Evolutionary conservation across 2,888 invertebrate genomes (phyloP).

Genomic region (Noctua comes): DNA sequence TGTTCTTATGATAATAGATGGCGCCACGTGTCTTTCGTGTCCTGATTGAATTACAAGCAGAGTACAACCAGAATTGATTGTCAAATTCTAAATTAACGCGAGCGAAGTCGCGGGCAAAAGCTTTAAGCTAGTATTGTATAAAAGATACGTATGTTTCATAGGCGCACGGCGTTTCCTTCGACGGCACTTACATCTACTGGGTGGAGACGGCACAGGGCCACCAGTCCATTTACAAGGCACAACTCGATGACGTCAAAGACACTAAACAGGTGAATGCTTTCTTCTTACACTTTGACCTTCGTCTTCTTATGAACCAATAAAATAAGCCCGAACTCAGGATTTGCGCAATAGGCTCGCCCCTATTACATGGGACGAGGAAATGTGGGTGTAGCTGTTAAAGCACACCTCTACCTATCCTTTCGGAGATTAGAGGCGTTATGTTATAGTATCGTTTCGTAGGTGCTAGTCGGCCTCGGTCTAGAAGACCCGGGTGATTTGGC

Average conservation of each 20-base stretch:
- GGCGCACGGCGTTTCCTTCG: slow-evolving; percentile 92
- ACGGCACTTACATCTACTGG: slow-evolving; percentile 94
- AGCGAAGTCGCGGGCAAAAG: too few species aligned
- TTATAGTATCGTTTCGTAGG: slow-evolving; percentile 71
- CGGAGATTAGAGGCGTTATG: not conserved
- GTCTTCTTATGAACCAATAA: not conserved
- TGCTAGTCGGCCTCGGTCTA: slow-evolving; percentile 92
- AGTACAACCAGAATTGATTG: too few species aligned
- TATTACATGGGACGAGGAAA: not conserved
- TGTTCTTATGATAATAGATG: too few species aligned
- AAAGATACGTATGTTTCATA: slow-evolving; percentile 49
- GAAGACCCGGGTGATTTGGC: slow-evolving; percentile 94
- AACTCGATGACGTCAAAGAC: slow-evolving; percentile 90
- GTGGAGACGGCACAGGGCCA: slow-evolving; percentile 92
- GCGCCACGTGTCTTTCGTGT: too few species aligned
- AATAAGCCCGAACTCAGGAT: not conserved
- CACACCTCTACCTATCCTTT: not conserved
- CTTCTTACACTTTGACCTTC: not conserved
- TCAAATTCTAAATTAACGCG: too few species aligned
- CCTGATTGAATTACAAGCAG: too few species aligned
- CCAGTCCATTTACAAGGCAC: slow-evolving; percentile 93
- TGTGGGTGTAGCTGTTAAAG: not conserved
- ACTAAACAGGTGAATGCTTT: slow-evolving; percentile 87
- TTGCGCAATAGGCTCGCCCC: not conserved
- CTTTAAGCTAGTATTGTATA: too few species aligned